Percentiles rank a stretch among this genome's conserved stretches.
These are phyloP conservation scores for Tyrannus savana DNA, from an alignment of 2,113 vertebrate species.

Conservation along the genomic window DNA sequence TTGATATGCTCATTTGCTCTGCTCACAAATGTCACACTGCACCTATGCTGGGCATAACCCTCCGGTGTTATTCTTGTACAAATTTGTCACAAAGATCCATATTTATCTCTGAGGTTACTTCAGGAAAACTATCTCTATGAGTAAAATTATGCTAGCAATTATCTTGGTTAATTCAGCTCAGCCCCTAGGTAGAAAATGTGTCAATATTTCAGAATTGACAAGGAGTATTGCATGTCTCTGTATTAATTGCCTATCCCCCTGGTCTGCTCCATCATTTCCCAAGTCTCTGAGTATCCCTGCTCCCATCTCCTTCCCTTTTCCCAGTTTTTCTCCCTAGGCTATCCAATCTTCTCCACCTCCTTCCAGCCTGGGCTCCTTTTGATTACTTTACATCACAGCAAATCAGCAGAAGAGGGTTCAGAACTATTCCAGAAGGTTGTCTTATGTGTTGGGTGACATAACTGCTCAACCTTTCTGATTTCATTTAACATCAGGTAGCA, in stretches of 20 bases:
- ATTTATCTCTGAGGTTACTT: neutral
- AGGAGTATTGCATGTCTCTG: neutral
- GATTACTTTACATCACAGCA: neutral
- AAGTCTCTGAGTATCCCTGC: neutral
- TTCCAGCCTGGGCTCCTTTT: neutral
- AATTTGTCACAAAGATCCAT: neutral
- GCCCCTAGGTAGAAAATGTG: neutral
- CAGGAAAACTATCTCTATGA: neutral
- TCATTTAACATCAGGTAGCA: neutral
- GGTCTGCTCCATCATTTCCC: neutral
- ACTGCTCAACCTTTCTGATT: neutral
- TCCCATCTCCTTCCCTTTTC: neutral
- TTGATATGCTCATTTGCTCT: neutral
- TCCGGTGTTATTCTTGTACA: neutral
- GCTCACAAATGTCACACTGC: neutral
- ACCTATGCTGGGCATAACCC: neutral
- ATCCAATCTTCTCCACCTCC: neutral
- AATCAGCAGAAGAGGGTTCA: neutral
- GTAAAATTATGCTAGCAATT: neutral
- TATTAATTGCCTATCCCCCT: neutral
- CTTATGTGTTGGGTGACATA: neutral
- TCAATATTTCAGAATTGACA: neutral
- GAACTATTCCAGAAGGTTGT: neutral
- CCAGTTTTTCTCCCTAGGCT: neutral
- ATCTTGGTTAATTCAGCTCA: neutral